Evolutionary conservation across 2,888 invertebrate species (phyloP).

Genomic region (Achlya flavicornis): DNA sequence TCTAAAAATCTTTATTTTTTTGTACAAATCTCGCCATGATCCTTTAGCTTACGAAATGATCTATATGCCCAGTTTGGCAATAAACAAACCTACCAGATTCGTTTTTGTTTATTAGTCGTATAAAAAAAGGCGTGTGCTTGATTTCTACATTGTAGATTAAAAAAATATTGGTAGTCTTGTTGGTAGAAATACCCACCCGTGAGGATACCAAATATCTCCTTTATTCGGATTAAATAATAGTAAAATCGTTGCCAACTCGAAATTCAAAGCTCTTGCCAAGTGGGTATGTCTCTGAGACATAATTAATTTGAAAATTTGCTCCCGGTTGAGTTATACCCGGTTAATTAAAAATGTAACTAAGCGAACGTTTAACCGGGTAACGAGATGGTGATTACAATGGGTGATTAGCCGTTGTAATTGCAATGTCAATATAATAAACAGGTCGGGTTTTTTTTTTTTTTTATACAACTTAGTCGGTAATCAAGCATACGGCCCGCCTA

Average conservation of each 20-base stretch:
- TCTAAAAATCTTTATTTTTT: too few relatives aligned
- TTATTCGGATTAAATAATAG: slow-evolving; percentile 59
- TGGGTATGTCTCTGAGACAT: slow-evolving; percentile 41
- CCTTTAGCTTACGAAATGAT: too few relatives aligned
- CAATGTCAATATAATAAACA: not conserved
- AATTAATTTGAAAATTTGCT: slow-evolving; percentile 56
- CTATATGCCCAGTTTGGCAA: too few relatives aligned
- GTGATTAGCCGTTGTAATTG: not conserved
- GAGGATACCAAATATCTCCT: slow-evolving; percentile 11
- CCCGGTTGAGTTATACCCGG: slow-evolving; percentile 30
- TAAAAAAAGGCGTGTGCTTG: too few relatives aligned
- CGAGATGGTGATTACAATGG: not conserved
- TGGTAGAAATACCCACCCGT: slow-evolving; percentile 1
- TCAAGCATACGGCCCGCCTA: too few relatives aligned
- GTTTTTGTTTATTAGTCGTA: too few relatives aligned
- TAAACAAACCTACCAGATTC: too few relatives aligned
- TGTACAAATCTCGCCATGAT: too few relatives aligned
- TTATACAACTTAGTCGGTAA: too few relatives aligned
- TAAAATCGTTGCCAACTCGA: slow-evolving; percentile 64
- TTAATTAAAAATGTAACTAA: slow-evolving; percentile 35
- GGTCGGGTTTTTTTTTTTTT: too few relatives aligned
- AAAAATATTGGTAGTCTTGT: not conserved
- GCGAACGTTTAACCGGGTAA: slow-evolving; percentile 8
- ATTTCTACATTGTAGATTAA: too few relatives aligned
- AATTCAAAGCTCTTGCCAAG: slow-evolving; percentile 54